These are phyloP conservation scores for Stenchaetothrips biformis DNA, from an alignment of 2,888 invertebrate genomes.

Conservation along the genomic window DNA sequence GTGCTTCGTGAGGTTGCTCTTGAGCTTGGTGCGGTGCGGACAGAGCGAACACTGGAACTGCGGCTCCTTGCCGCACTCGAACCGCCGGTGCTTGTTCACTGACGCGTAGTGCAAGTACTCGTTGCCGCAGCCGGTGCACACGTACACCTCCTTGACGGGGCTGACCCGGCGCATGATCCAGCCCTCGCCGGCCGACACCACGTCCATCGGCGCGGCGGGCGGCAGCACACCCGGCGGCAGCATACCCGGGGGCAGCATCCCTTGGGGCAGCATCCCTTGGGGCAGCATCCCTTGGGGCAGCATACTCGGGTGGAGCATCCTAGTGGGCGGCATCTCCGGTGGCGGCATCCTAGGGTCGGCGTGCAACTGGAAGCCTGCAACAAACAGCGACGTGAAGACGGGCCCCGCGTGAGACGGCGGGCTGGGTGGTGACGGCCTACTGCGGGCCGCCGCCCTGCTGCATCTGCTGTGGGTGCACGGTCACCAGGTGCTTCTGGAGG, in stretches of 20 bases:
- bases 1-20: constrained; percentile 27
- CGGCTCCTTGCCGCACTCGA: constrained; percentile 48
- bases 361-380: no score
- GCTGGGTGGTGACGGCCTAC: background rate
- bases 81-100: constrained; percentile 36
- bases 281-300: background rate
- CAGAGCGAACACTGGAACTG: constrained; percentile 45
- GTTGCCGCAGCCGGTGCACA: constrained; percentile 41
- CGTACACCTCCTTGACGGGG: constrained; percentile 23
- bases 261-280: background rate
- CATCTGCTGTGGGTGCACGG: background rate
- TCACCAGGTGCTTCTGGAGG: constrained; percentile 4
- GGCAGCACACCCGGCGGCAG: background rate
- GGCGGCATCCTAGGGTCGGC: no score
- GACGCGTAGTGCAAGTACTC: constrained; percentile 41
- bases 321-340: background rate
- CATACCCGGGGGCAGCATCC: background rate
- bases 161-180: background rate
- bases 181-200: background rate
- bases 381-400: background rate
- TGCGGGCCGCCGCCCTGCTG: background rate
- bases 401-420: background rate
- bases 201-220: background rate
- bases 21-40: constrained; percentile 25
- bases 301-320: background rate